Percentiles rank a stretch among this genome's conserved stretches.
Conservation (phyloP, 2,797 vertebrate species). For the Hoplostethus atlanticus region DNA sequence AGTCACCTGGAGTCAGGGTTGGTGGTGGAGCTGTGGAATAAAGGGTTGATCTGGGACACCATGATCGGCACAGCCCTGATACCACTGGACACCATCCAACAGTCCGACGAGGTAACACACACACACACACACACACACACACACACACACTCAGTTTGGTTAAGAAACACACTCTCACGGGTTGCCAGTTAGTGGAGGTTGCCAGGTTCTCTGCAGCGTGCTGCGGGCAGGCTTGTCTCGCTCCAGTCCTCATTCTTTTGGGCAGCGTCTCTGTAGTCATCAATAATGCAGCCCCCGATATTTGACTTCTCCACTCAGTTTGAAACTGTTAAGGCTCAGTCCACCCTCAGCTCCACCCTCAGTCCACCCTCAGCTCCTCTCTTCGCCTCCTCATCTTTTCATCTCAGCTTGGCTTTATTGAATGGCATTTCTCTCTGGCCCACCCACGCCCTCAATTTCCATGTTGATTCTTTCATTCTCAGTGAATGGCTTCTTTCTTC, state of each 20-base stretch:
- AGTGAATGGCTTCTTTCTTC: background rate
- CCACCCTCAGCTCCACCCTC: background rate
- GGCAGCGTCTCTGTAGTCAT: background rate
- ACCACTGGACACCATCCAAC: conserved; percentile 89
- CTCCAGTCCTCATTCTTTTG: too few species aligned
- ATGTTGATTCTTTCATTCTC: background rate
- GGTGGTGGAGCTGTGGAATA: conserved; percentile 99
- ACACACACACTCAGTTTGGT: too few species aligned
- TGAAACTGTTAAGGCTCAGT: conserved; percentile 4
- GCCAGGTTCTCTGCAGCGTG: background rate
- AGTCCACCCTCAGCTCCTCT: background rate
- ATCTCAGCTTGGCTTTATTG: conserved; percentile 2
- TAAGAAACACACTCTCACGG: background rate
- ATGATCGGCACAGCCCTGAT: conserved; percentile 96
- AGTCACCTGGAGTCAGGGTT: conserved; percentile 93
- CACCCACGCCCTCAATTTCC: background rate
- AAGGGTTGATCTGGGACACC: conserved; percentile 98
- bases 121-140: background rate
- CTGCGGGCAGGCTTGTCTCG: too few species aligned
- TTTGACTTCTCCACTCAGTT: conserved; percentile 30
- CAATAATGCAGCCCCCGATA: conserved; percentile 25
- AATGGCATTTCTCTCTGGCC: background rate
- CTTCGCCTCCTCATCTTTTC: background rate
- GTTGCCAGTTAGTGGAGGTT: background rate
- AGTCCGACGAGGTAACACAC: conserved; percentile 91